Evolutionary conservation across 2,113 vertebrate species (phyloP).

Genomic region (Alethe castanea): DNA sequence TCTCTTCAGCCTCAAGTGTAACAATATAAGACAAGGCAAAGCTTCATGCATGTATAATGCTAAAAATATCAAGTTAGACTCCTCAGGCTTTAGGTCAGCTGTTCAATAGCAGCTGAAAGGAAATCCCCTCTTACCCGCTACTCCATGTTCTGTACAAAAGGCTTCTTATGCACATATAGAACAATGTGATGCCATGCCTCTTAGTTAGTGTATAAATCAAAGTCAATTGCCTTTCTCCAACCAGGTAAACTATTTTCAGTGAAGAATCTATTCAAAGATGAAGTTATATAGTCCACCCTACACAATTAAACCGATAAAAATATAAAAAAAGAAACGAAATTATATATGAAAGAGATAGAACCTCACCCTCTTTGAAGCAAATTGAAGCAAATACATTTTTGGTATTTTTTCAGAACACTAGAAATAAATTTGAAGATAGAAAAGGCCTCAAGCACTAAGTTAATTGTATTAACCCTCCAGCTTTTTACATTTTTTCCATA

Average conservation of each 20-base stretch:
- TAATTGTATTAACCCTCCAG: neutral
- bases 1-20: neutral
- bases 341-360: neutral
- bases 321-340: neutral
- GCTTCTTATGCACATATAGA: neutral
- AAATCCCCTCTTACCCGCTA: neutral
- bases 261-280: neutral
- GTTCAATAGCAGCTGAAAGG: neutral
- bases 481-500: neutral
- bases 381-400: neutral
- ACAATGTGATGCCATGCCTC: neutral
- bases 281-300: neutral
- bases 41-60: neutral
- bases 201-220: neutral
- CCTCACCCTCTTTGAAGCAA: neutral
- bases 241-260: neutral
- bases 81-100: slow-evolving; percentile 12
- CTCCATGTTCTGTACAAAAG: fast-evolving
- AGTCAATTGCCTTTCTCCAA: neutral
- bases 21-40: neutral
- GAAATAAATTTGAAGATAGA: neutral
- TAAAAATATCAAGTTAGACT: neutral
- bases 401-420: neutral
- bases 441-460: neutral
- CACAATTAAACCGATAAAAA: neutral